Conservation (phyloP, 2,113 vertebrate species). For the Hippopotamus amphibius region DNA sequence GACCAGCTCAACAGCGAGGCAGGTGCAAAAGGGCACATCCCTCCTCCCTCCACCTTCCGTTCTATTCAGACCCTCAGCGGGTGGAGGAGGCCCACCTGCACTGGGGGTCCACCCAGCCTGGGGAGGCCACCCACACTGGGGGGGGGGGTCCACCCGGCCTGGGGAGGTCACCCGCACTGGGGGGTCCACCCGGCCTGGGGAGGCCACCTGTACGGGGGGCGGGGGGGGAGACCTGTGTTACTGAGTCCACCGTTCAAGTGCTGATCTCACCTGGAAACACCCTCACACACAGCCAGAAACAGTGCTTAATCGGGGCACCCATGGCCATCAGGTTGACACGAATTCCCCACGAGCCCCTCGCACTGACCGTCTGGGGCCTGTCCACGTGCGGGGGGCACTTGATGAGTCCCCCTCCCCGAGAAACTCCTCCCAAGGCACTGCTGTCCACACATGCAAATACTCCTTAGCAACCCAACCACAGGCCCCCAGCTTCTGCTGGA, state of each 20-base stretch:
- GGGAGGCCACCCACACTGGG: neutral
- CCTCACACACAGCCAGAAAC: neutral
- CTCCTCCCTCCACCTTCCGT: neutral
- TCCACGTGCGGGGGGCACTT: neutral
- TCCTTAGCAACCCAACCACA: neutral
- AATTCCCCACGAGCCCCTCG: neutral
- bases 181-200: neutral
- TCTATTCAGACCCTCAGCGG: neutral
- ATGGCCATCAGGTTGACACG: neutral
- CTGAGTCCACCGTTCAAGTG: neutral
- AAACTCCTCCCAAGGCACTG: rapidly evolving
- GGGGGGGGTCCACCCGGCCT: neutral
- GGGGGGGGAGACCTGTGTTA: neutral
- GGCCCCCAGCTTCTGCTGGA: rapidly evolving
- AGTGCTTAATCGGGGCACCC: neutral
- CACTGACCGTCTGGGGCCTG: neutral
- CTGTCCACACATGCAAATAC: rapidly evolving
- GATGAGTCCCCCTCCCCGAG: neutral
- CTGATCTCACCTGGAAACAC: neutral
- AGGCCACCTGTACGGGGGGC: neutral
- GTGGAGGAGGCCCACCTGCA: neutral
- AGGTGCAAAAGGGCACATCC: too few relatives aligned
- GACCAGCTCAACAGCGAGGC: neutral
- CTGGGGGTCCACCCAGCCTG: neutral
- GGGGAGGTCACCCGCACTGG: neutral